Evolutionary conservation across 2,797 vertebrate species (phyloP).

Genomic region (Hydrolagus colliei): DNA sequence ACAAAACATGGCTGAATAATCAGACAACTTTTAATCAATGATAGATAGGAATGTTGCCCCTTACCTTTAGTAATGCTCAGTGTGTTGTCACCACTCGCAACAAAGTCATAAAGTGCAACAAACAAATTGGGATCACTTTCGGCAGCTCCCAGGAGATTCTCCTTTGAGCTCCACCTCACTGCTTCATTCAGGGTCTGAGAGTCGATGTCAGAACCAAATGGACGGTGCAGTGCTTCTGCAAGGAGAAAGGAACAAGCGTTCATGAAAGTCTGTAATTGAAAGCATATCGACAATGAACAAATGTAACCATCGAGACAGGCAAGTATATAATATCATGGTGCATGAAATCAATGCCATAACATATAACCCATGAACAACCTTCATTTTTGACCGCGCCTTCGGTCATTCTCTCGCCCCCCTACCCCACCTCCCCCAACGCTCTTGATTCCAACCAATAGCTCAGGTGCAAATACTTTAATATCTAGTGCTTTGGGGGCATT

Average conservation of each 20-base stretch:
- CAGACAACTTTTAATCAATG: background rate
- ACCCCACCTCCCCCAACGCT: too few species aligned
- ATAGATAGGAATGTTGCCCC: background rate
- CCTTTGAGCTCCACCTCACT: conserved; percentile 98
- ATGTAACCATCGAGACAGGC: too few species aligned
- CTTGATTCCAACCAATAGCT: too few species aligned
- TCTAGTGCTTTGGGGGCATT: too few species aligned
- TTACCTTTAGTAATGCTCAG: conserved; percentile 98
- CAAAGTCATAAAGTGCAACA: conserved; percentile 98
- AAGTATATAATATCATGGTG: background rate
- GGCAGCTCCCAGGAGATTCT: conserved; percentile 89
- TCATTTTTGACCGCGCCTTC: too few species aligned
- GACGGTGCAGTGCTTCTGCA: conserved; percentile 86
- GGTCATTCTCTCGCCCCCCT: too few species aligned
- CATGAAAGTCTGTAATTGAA: background rate
- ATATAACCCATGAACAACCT: too few species aligned
- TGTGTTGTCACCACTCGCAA: conserved; percentile 97
- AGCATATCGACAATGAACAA: background rate
- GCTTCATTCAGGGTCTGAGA: conserved; percentile 86
- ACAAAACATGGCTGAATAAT: background rate
- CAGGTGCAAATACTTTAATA: too few species aligned
- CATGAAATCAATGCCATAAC: too few species aligned
- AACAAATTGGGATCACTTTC: conserved; percentile 98
- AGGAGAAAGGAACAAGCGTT: conserved; percentile 35
- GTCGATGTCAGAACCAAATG: conserved; percentile 76